phyloP scores from a whole-genome alignment of 2,888 invertebrate species.

The Zootermopsis nevadensis region DNA sequence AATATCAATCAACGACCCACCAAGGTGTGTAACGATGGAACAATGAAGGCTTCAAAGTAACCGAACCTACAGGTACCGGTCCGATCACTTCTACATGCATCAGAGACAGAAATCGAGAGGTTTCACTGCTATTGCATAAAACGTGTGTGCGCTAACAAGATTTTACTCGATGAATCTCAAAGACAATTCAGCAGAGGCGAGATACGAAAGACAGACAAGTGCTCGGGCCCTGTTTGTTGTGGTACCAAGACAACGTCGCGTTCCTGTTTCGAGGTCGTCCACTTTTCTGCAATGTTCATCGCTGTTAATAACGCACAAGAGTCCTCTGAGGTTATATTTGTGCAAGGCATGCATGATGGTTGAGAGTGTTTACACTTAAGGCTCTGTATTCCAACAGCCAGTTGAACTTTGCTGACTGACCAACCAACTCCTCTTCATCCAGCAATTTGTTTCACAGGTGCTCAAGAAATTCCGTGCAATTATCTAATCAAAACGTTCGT shows the following conservation, averaged over 20 bases:
- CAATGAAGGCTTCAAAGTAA: background rate
- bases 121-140: background rate
- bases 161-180: background rate
- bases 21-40: background rate
- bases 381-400: background rate
- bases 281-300: background rate
- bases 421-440: too few relatives aligned
- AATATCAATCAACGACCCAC: background rate
- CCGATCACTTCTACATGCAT: background rate
- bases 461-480: too few relatives aligned
- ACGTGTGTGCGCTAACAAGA: background rate
- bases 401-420: too few relatives aligned
- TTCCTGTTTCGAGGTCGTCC: slow-evolving; percentile 1
- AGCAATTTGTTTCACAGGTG: too few relatives aligned
- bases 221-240: background rate
- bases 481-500: too few relatives aligned
- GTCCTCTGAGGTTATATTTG: background rate
- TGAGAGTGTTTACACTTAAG: background rate
- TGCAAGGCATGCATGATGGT: background rate
- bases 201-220: background rate
- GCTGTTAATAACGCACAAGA: background rate
- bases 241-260: background rate
- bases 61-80: background rate
- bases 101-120: background rate
- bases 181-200: background rate